Base-by-base conservation (phyloP, 1,140 invertebrate species). In the Zaprionus ornatus region DNA sequence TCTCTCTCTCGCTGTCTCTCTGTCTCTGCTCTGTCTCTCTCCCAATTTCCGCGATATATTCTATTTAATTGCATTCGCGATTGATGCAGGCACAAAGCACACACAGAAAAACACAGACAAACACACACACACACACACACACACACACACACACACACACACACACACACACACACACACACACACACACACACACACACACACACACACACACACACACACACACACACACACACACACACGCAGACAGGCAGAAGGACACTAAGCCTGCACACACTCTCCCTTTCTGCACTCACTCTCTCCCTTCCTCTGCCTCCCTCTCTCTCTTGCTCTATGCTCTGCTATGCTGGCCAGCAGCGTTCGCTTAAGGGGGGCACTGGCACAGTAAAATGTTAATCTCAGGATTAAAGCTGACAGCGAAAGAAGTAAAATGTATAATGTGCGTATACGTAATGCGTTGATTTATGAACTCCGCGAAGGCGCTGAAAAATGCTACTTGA, bases 31-130 rank as follows among this genome's bases (percentile, higher is more conserved):
- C 40, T 64, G 35, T 37, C 60, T 21, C 45, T 12, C 10, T 21
- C 10, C 19, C 12, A 10, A 12, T 13, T 10, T 12, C 19, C 10
- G 64, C 84, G 64, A 88, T 87, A 87, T 87, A 88, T 87, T 87
- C 84, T 75, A 84, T 87, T 87, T 87, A 87, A 87, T 87, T 87
- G 84, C 84, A 84, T 84, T 84, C 77, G 84, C 64, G 84, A 77
- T 67, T 72, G 80, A 45, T 69, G 56, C 74, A 59, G 65, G 60
- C 54, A 57, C 74, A 70, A 69, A 69, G 65, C 65, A 13, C 35
- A 69, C n/a, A 42, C 10, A 52, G 45, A 29, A 29, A 29, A 29
- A 29, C 29, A 57, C 29, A 48, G 9, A 19, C 71, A 68, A 27
- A 7, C 25, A 6, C 48, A 21, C 65, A 29, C 10, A 23, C 45